Evolutionary conservation across 1,140 invertebrate genomes (phyloP).

Genomic region (Heterodera carotae): DNA sequence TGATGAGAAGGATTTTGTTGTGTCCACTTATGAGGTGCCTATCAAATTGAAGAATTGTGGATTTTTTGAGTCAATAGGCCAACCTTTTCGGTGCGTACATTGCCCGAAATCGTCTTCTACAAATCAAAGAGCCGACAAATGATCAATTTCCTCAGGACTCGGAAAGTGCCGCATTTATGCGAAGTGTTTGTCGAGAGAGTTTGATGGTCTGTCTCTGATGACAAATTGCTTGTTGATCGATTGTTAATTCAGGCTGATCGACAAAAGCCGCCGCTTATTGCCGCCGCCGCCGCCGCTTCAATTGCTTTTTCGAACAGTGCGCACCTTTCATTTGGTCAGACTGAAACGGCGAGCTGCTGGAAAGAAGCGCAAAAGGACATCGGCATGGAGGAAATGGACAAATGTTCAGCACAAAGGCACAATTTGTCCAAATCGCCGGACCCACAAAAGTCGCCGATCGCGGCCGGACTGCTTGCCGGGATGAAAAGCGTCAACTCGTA

Average conservation of each 20-base stretch:
- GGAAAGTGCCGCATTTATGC: slow-evolving; percentile 27
- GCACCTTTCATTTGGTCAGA: not conserved
- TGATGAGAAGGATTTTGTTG: slow-evolving; percentile 21
- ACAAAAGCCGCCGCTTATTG: not conserved
- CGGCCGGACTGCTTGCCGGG: slow-evolving; percentile 57
- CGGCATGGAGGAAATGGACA: not conserved
- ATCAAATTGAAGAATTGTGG: not conserved
- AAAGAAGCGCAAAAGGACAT: not conserved
- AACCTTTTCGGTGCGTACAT: slow-evolving; percentile 35
- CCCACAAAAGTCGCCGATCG: slow-evolving; percentile 60
- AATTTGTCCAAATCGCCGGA: slow-evolving; percentile 52
- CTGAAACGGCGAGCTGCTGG: not conserved
- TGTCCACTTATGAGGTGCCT: slow-evolving; percentile 25
- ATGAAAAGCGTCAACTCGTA: slow-evolving; percentile 55
- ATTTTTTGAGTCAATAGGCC: slow-evolving; percentile 14
- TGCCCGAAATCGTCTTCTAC: slow-evolving; percentile 24
- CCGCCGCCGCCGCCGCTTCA: slow-evolving; percentile 7
- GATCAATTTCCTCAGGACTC: slow-evolving; percentile 24
- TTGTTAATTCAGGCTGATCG: slow-evolving; percentile 10
- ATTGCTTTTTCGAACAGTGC: slow-evolving; percentile 15
- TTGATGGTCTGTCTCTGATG: slow-evolving; percentile 7
- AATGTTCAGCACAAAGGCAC: slow-evolving; percentile 11
- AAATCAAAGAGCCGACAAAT: slow-evolving; percentile 10
- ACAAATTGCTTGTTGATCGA: not conserved
- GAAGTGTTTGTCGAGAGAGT: slow-evolving; percentile 30